Percentiles rank a stretch among this genome's conserved stretches.
These are phyloP conservation scores for Euura lappo DNA, from an alignment of 1,140 invertebrate species.

Conservation along the genomic window DNA sequence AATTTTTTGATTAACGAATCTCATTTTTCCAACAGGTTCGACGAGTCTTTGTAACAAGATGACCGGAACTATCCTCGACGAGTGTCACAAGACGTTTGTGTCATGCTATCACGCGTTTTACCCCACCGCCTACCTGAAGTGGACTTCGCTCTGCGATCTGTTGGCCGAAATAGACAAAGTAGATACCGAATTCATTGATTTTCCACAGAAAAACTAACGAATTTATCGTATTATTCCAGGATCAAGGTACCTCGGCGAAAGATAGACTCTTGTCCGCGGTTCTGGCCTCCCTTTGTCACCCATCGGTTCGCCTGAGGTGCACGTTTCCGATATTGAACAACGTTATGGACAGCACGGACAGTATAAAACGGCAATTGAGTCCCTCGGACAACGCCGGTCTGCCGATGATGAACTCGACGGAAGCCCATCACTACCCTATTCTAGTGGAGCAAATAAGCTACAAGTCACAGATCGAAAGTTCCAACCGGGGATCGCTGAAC, in stretches of 20 bases:
- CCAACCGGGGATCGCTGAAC: conserved; percentile 50
- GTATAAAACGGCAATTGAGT: conserved; percentile 65
- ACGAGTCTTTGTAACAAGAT: conserved; percentile 52
- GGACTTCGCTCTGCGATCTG: conserved; percentile 89
- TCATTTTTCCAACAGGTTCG: conserved; percentile 19
- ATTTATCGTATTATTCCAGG: conserved; percentile 32
- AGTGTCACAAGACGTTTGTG: conserved; percentile 90
- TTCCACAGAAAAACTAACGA: conserved; percentile 36
- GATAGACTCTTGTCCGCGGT: conserved; percentile 82
- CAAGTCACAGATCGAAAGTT: conserved; percentile 59
- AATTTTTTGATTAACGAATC: background rate
- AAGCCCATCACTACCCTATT: conserved; percentile 78
- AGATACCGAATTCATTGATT: conserved; percentile 37
- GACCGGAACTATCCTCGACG: conserved; percentile 78
- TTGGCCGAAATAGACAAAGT: conserved; percentile 81
- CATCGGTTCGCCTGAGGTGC: conserved; percentile 76
- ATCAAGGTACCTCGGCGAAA: conserved; percentile 56
- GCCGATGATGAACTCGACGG: conserved; percentile 73
- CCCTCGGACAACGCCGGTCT: conserved; percentile 74
- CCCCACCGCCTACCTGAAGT: conserved; percentile 90
- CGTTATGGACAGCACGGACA: conserved; percentile 61
- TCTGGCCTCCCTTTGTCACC: conserved; percentile 80
- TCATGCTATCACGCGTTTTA: conserved; percentile 96
- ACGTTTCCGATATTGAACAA: conserved; percentile 75
- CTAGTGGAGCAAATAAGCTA: conserved; percentile 84